Percentiles rank a stretch among this genome's conserved stretches.
Evolutionary conservation across 2,113 vertebrate genomes (phyloP).

Genomic region (Grus americana): DNA sequence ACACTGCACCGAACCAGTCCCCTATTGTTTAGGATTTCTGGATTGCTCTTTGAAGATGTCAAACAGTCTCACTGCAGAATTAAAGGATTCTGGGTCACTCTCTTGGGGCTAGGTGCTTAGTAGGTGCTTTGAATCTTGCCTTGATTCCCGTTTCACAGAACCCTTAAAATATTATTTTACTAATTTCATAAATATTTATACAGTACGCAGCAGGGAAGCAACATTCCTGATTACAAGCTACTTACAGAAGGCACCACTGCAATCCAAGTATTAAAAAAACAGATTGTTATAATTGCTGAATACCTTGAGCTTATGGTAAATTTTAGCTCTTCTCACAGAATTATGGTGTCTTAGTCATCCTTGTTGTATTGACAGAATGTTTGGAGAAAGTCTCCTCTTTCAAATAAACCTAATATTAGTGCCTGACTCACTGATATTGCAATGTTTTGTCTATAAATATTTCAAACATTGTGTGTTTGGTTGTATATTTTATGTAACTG

Average conservation of each 20-base stretch:
- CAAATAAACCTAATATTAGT: background rate
- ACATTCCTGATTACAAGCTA: constrained; percentile 16
- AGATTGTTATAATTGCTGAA: background rate
- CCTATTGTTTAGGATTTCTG: background rate
- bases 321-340: background rate
- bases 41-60: background rate
- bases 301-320: background rate
- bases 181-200: constrained; percentile 60
- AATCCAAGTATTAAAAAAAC: background rate
- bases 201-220: background rate
- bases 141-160: background rate
- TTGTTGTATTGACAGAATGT: background rate
- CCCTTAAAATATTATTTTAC: background rate
- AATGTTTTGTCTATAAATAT: background rate
- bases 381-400: background rate
- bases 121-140: background rate
- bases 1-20: background rate
- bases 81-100: background rate
- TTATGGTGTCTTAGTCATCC: background rate
- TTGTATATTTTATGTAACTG: background rate
- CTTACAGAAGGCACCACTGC: background rate
- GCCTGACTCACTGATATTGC: background rate
- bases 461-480: background rate
- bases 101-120: background rate
- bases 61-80: background rate